phyloP scores from a whole-genome alignment of 1,140 invertebrate genomes.

The Drosophila athabasca region DNA sequence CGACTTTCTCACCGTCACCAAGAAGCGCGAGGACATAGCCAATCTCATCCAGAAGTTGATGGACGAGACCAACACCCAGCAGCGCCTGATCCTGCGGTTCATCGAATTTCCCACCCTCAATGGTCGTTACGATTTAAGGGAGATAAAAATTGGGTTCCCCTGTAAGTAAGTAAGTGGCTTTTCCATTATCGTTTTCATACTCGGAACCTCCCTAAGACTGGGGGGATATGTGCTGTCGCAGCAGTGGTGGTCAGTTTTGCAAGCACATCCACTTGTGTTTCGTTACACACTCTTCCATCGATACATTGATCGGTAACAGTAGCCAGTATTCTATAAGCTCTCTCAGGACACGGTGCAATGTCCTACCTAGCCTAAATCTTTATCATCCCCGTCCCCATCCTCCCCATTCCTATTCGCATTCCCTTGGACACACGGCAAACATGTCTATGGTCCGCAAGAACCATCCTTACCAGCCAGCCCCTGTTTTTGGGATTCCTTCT shows the following conservation, averaged over 20 bases:
- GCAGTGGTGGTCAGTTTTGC: too few relatives aligned
- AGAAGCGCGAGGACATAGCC: constrained; percentile 92
- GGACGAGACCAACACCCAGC: constrained; percentile 84
- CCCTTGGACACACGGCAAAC: constrained; percentile 10
- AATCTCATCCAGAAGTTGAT: constrained; percentile 89
- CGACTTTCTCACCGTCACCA: constrained; percentile 89
- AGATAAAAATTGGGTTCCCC: too few relatives aligned
- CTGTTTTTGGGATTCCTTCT: constrained; percentile 2
- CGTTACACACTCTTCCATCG: too few relatives aligned
- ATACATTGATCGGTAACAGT: too few relatives aligned
- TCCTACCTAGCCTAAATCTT: not conserved
- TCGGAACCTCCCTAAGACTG: too few relatives aligned
- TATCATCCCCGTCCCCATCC: not conserved
- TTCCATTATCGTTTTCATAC: too few relatives aligned
- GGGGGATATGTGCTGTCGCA: too few relatives aligned
- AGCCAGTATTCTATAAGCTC: too few relatives aligned
- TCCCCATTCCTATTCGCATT: too few relatives aligned
- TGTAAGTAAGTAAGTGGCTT: too few relatives aligned
- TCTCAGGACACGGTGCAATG: too few relatives aligned
- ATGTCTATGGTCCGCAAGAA: constrained; percentile 28
- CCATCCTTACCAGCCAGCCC: constrained; percentile 1
- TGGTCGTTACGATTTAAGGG: constrained; percentile 78
- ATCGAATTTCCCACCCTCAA: constrained; percentile 88
- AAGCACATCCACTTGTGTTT: too few relatives aligned
- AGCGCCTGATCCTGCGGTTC: constrained; percentile 86